phyloP scores from a whole-genome alignment of 2,888 invertebrate genomes.

The Eupeodes luniger region DNA sequence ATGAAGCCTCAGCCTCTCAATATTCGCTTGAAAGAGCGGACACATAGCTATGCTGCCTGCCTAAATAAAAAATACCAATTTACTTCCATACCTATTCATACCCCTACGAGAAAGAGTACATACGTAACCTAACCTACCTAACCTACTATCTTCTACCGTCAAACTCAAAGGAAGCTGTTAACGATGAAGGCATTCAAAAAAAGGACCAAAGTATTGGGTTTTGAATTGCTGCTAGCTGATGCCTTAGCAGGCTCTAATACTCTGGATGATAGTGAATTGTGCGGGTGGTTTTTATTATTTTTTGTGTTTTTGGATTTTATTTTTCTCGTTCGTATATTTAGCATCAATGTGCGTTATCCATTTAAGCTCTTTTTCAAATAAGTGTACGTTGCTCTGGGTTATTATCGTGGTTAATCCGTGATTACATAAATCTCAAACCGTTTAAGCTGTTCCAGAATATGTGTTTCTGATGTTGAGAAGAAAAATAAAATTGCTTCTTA shows the following conservation, averaged over 20 bases:
- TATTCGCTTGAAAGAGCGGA: slow-evolving; percentile 57
- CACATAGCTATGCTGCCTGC: slow-evolving; percentile 32
- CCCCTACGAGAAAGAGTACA: too few species aligned
- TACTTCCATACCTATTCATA: neutral
- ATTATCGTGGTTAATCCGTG: slow-evolving; percentile 58
- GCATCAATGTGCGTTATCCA: slow-evolving; percentile 45
- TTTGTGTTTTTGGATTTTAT: neutral
- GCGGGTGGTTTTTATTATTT: slow-evolving; percentile 33
- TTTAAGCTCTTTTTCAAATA: slow-evolving; percentile 57
- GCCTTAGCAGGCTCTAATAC: neutral
- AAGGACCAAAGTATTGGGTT: slow-evolving; percentile 33
- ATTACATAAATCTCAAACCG: slow-evolving; percentile 65
- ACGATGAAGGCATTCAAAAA: slow-evolving; percentile 51
- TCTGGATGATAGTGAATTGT: slow-evolving; percentile 33
- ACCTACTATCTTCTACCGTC: slow-evolving; percentile 16
- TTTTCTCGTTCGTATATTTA: neutral
- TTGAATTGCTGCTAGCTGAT: slow-evolving; percentile 12
- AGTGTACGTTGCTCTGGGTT: slow-evolving; percentile 48
- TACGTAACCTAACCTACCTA: too few species aligned
- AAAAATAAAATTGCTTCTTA: neutral
- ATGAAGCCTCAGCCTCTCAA: slow-evolving; percentile 1
- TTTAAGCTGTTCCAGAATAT: slow-evolving; percentile 32
- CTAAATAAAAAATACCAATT: slow-evolving; percentile 43
- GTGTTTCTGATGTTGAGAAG: neutral
- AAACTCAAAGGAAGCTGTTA: slow-evolving; percentile 52